Base-by-base conservation (phyloP, 2,888 invertebrate species). In the Sepiola atlantica region DNA sequence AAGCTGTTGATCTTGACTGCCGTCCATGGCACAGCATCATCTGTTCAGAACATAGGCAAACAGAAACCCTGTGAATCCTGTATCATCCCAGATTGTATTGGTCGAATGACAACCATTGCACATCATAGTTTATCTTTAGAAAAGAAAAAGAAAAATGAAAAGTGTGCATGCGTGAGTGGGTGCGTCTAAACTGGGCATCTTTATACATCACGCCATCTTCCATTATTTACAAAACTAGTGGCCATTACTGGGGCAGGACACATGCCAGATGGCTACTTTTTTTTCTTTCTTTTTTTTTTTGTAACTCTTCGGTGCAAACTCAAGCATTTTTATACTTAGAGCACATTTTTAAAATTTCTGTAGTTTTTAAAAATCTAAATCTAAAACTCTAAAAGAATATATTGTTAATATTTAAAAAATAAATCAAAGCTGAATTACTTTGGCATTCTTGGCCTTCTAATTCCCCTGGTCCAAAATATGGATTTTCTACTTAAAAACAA, bases 21-120 rank as follows among this genome's bases (percentile, higher is more conserved):
- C 77, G 77, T 77, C 77, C 77, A 77, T 77, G 77, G 77, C 77
- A 77, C 77, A 77, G 77, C 77, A 77, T 77, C 77, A 77, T 77
- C n/a, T 77, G 77, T 77, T 77, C 77, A 77, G 77, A 77, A 77
- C n/a, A 32, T 77, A 32, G n/a, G n/a, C 77, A 77, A 77, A 77
- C 6, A 57, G 24, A 57, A 57, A 57, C 12, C 12, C 77, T 77
- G n/a, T 77, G 77, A 77, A 77, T n/a, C 77, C 77, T 77, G 77
- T 77, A 77, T n/a, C 77, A 77, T 77, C 77, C 77, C 77, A 77
- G 77, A 77, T 77, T 77, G 77, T 77, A 77, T 77, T 77, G 77
- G 77, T 77, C n/a, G 77, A 77, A 77, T 77, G 77, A 77, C 77
- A n/a, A 77, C 77, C 28, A 16, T 77, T 77, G 77, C 77, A 77